Evolutionary conservation across 2,797 vertebrate species (phyloP).

Genomic region (Semaprochilodus insignis): DNA sequence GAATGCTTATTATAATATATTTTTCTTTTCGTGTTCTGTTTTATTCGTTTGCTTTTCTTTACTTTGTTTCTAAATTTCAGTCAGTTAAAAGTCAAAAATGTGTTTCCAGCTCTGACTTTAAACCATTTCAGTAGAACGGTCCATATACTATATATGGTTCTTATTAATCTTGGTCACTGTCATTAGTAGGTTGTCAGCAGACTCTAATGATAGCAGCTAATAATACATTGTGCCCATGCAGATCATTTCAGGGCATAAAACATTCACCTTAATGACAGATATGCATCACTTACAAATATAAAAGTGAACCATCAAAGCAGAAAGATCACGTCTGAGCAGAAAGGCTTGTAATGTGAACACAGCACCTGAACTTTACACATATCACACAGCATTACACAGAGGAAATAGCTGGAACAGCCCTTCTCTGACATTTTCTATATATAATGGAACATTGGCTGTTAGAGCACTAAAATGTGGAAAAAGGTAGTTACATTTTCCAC

Average conservation of each 20-base stretch:
- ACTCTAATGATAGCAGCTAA: background rate
- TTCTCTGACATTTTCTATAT: constrained; percentile 1
- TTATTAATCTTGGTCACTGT: background rate
- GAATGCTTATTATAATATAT: no score
- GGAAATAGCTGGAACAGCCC: background rate
- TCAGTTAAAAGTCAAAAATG: no score
- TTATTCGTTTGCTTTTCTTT: no score
- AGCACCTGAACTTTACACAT: background rate
- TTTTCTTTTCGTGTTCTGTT: no score
- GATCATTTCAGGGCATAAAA: background rate
- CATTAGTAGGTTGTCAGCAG: background rate
- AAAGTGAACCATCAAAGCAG: background rate
- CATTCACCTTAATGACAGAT: background rate
- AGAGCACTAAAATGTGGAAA: constrained; percentile 35
- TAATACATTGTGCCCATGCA: background rate
- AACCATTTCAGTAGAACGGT: no score
- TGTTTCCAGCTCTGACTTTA: no score
- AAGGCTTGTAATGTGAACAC: background rate
- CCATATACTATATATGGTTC: no score
- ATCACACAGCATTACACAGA: background rate
- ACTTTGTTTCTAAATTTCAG: no score
- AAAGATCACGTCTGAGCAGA: background rate
- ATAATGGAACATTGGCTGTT: constrained; percentile 25
- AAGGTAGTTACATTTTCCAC: constrained; percentile 37
- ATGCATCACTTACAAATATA: background rate